Evolutionary conservation across 2,888 invertebrate genomes (phyloP).

Genomic region (Agrochola litura): DNA sequence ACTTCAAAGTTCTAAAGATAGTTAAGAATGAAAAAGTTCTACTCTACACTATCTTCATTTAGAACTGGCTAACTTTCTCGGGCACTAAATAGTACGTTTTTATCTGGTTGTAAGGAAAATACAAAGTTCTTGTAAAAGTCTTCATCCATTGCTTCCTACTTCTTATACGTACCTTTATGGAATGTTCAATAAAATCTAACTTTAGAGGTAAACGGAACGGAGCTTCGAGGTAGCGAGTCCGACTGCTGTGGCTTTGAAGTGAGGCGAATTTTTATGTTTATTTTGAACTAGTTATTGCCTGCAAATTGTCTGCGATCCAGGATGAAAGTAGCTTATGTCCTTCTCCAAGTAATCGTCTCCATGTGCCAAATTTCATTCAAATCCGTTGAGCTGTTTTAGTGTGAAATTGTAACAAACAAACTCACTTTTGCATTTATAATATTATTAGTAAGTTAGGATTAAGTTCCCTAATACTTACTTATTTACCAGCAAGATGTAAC

Average conservation of each 20-base stretch:
- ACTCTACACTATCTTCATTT: slow-evolving; percentile 43
- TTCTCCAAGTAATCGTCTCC: too few species aligned
- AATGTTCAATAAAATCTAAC: slow-evolving; percentile 74
- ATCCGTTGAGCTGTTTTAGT: too few species aligned
- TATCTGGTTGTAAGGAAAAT: slow-evolving; percentile 39
- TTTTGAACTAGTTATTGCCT: not conserved
- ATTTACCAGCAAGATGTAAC: not conserved
- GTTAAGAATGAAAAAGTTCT: slow-evolving; percentile 38
- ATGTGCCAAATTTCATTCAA: too few species aligned
- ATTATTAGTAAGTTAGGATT: too few species aligned
- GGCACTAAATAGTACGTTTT: slow-evolving; percentile 44
- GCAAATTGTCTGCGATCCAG: too few species aligned
- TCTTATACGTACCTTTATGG: slow-evolving; percentile 60
- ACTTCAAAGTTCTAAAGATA: slow-evolving; percentile 24
- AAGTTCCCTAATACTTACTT: not conserved
- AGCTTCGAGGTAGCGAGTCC: slow-evolving; percentile 41
- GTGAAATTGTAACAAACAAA: too few species aligned
- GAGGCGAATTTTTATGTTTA: slow-evolving; percentile 5
- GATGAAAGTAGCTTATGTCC: too few species aligned
- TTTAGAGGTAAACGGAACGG: slow-evolving; percentile 71
- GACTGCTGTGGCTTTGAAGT: slow-evolving; percentile 40
- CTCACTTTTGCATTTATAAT: too few species aligned
- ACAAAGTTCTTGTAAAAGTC: slow-evolving; percentile 45
- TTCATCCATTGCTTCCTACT: slow-evolving; percentile 54
- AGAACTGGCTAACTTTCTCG: slow-evolving; percentile 27